Evolutionary conservation across 2,888 invertebrate species (phyloP), one percentile per base, ranked within the genome.

Genomic region (Hymenopus coronatus): DNA sequence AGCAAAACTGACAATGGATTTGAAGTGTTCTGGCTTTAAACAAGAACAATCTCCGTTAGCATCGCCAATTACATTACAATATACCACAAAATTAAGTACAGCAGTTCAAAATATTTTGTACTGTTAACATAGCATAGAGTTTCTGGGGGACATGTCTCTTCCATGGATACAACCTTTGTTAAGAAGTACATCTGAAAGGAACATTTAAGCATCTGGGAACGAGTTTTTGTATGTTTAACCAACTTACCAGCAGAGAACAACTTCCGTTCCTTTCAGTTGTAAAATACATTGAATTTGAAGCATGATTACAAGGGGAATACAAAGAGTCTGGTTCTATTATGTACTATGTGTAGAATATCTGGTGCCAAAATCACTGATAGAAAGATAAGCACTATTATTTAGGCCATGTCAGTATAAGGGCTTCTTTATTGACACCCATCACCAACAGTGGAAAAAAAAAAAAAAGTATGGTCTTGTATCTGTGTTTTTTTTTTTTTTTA

Each of bases 331-430:
- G 54, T 70, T 70, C 54, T 70, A 70, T 70, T 70, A 70, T 25
- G 8, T 70, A 25, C 25, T 20, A 70, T 70, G 54, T 70, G 6
- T 70, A 20, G 20, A 20, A 70, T 20, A 70, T 8, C 54, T 70
- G 54, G 54, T 70, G 54, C 54, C 54, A 70, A 70, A 25, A 70
- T 70, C 54, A 70, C 54, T 70, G 54, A 70, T 70, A n/a, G 27
- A 87, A 87, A 87, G 33, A 87, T 33, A 87, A 70, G 70, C 87
- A 87, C 87, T 85, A 85, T 28, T 70, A 87, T 27, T 87, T 87
- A 87, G 87, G 87, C 87, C 87, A 82, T 81, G 87, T 87, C 87
- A 33, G 54, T 20, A 20, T 14, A 54, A 70, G 54, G 54, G 54
- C 54, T 20, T 6, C 25, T 70, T 70, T 70, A 70, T 70, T 70